Evolutionary conservation across 2,888 invertebrate species (phyloP).

Genomic region (Chrysolina haemoptera): DNA sequence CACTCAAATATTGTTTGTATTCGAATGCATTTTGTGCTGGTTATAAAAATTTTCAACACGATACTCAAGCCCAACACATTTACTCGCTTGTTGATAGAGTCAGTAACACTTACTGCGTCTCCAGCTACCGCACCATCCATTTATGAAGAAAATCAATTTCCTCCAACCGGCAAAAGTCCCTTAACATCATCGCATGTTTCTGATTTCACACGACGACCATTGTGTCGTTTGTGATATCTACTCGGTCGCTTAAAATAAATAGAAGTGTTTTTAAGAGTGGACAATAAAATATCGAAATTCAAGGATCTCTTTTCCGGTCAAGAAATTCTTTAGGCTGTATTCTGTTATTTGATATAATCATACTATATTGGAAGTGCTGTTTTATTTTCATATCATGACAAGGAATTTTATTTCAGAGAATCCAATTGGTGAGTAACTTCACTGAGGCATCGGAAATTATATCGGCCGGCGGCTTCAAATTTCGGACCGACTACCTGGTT

Average conservation of each 20-base stretch:
- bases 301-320: background rate
- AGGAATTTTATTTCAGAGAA: background rate
- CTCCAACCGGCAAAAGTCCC: slow-evolving; percentile 43
- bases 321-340: slow-evolving; percentile 3
- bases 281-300: slow-evolving; percentile 29
- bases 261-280: slow-evolving; percentile 34
- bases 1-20: no score
- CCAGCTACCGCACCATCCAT: background rate
- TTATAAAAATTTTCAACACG: background rate
- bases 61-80: background rate
- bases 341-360: background rate
- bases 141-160: slow-evolving; percentile 65
- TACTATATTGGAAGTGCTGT: background rate
- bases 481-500: no score
- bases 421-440: no score
- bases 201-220: slow-evolving; percentile 43
- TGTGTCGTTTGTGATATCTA: slow-evolving; percentile 42
- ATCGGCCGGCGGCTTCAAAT: no score
- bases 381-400: background rate
- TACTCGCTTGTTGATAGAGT: background rate
- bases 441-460: no score
- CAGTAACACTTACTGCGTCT: slow-evolving; percentile 1
- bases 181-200: slow-evolving; percentile 43
- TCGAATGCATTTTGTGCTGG: no score
- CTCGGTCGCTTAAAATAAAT: slow-evolving; percentile 38